phyloP scores from a whole-genome alignment of 2,797 vertebrate genomes.

The Aphelocoma californica region DNA sequence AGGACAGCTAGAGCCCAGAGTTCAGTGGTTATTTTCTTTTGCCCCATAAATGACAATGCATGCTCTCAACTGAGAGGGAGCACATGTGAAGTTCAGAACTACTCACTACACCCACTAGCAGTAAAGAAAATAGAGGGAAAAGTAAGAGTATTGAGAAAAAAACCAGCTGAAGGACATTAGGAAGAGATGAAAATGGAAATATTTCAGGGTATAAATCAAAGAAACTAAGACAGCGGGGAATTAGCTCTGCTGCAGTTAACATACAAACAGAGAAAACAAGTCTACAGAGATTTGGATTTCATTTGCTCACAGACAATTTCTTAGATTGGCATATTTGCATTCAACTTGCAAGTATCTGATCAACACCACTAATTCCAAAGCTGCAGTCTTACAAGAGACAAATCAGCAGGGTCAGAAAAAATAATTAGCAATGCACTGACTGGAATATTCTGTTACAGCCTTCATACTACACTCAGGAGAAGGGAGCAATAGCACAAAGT shows the following conservation, averaged over 20 bases:
- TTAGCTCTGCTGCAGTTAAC: not conserved
- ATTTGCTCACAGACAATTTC: not conserved
- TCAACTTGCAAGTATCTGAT: not conserved
- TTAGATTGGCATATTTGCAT: not conserved
- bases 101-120: not conserved
- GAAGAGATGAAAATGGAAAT: not conserved
- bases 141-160: not conserved
- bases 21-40: not conserved
- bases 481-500: not conserved
- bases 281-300: not conserved
- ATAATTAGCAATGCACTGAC: not conserved
- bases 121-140: not conserved
- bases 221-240: not conserved
- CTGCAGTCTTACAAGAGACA: not conserved
- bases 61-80: not conserved
- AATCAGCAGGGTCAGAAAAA: not conserved
- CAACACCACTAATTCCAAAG: not conserved
- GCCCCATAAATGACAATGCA: not conserved
- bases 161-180: not conserved
- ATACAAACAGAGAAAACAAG: not conserved
- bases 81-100: not conserved
- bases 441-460: not conserved
- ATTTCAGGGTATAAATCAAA: not conserved
- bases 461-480: not conserved
- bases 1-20: not conserved